A percentile compares a stretch with the other conserved stretches of the same genome.
phyloP scores from a whole-genome alignment of 92 coral and sea anemone genomes.

The Isaurus tuberculatus region DNA sequence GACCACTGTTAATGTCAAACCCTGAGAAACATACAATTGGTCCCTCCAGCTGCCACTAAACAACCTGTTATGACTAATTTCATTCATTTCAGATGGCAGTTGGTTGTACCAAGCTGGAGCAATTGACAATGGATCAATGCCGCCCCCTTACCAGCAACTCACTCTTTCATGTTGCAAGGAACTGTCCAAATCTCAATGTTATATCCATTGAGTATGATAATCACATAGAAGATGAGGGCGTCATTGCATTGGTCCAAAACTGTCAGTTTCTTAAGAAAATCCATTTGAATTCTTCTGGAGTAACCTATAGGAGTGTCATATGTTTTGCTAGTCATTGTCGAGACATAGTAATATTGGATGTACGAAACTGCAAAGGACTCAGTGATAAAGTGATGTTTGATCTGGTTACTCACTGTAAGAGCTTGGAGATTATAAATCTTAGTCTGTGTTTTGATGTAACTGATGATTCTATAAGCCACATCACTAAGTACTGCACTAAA shows the following conservation, averaged over 20 bases:
- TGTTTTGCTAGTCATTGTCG: conserved; percentile 65
- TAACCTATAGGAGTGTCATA: conserved; percentile 64
- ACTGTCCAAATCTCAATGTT: conserved; percentile 67
- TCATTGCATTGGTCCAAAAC: conserved; percentile 70
- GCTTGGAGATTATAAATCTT: conserved; percentile 74
- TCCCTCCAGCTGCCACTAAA: too few species aligned
- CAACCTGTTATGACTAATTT: background rate
- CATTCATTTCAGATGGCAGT: conserved; percentile 72
- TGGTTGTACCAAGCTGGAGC: conserved; percentile 82
- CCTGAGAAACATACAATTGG: too few species aligned
- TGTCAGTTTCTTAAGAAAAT: conserved; percentile 75
- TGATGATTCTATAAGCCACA: conserved; percentile 72
- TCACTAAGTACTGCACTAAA: conserved; percentile 61
- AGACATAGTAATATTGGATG: conserved; percentile 72
- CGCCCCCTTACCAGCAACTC: conserved; percentile 72
- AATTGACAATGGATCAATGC: conserved; percentile 85
- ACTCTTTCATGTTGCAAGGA: conserved; percentile 71
- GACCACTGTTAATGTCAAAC: too few species aligned
- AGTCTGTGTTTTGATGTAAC: conserved; percentile 90
- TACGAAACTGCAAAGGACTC: conserved; percentile 72
- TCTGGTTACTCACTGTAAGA: conserved; percentile 64
- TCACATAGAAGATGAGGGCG: conserved; percentile 76
- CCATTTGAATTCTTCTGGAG: conserved; percentile 85
- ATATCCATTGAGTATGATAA: conserved; percentile 75
- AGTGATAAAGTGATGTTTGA: conserved; percentile 72